phyloP scores from a whole-genome alignment of 30 jellyfish, hydroid and myxozoan genomes.

The Turritopsis dohrnii region DNA sequence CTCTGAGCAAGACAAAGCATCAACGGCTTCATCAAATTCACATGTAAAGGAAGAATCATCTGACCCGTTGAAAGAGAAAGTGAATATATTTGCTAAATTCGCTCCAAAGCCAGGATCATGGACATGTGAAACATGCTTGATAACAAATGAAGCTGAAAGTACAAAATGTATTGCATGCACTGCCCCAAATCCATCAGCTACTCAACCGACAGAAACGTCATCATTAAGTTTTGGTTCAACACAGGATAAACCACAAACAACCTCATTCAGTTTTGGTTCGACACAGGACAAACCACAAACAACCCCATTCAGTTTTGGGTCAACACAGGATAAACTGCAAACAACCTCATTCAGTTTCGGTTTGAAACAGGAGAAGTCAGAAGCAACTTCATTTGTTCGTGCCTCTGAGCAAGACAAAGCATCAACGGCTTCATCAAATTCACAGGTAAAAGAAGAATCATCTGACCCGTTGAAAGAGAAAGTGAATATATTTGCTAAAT shows the following conservation, averaged over 20 bases:
- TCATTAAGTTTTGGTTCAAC: neutral
- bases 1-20: neutral
- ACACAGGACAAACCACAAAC: neutral
- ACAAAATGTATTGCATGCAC: slow-evolving; percentile 19
- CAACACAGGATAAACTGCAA: neutral
- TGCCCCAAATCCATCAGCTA: slow-evolving; percentile 21
- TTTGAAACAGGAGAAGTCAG: neutral
- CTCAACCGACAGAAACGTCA: neutral
- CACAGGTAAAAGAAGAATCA: neutral
- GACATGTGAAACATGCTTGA: slow-evolving; percentile 31
- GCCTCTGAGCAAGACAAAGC: neutral
- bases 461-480: neutral
- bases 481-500: slow-evolving; percentile 11
- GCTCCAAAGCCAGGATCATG: slow-evolving; percentile 31
- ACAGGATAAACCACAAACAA: neutral
- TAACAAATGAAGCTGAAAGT: slow-evolving; percentile 1
- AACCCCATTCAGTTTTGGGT: slow-evolving; percentile 15
- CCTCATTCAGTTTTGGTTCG: slow-evolving; percentile 7
- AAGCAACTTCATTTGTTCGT: neutral
- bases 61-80: neutral
- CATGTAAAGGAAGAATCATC: neutral
- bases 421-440: neutral
- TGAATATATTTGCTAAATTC: slow-evolving; percentile 11
- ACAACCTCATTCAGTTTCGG: neutral
- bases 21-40: neutral